phyloP scores from a whole-genome alignment of 2,888 invertebrate genomes.

The Carpatolechia fugitivella region DNA sequence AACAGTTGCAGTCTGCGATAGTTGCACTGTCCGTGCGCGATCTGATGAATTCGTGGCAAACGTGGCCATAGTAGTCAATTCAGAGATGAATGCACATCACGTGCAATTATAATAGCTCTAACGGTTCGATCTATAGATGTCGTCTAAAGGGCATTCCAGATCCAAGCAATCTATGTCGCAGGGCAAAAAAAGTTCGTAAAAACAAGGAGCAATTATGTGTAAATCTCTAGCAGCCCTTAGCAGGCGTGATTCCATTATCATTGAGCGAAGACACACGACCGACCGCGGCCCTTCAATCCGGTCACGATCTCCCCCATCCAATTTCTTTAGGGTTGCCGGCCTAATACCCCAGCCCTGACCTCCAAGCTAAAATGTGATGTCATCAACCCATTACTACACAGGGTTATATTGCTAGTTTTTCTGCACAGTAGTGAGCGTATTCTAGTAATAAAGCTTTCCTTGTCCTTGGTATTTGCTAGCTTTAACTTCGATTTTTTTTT shows the following conservation, averaged over 20 bases:
- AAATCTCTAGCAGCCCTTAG: background rate
- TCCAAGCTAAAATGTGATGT: constrained; percentile 6
- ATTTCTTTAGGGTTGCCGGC: constrained; percentile 18
- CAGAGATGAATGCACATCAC: no score
- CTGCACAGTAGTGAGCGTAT: background rate
- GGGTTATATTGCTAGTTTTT: no score
- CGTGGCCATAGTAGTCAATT: no score
- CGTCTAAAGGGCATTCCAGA: background rate
- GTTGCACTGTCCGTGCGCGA: no score
- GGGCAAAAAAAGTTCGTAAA: background rate
- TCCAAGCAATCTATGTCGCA: background rate
- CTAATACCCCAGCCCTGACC: constrained; percentile 16
- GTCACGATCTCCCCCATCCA: constrained; percentile 17
- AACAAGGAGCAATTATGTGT: background rate
- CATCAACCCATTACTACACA: background rate
- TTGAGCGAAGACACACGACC: background rate
- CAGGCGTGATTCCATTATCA: constrained; percentile 7
- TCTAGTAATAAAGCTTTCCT: no score
- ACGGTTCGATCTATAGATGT: no score
- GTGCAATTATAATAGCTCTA: no score
- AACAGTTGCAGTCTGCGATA: no score
- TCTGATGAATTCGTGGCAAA: no score
- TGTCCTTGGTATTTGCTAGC: no score
- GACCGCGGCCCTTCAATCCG: constrained; percentile 9
- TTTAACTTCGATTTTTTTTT: no score